Conservation (phyloP, 2,113 vertebrate genomes). For the Channa maculata region DNA sequence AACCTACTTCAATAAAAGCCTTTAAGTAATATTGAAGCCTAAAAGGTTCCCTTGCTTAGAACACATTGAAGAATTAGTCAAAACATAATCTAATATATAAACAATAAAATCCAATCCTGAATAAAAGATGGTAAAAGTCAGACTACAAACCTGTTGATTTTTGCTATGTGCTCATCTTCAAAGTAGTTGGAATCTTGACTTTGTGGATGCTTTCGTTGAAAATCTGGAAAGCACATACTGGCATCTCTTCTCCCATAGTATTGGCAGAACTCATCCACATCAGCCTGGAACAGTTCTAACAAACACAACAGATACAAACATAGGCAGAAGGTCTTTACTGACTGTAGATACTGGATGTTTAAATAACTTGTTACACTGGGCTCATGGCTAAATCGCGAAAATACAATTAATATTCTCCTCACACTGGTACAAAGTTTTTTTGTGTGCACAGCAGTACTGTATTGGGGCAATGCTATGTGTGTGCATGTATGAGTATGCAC, state of each 20-base stretch:
- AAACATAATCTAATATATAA: conserved; percentile 30
- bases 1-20: conserved; percentile 16
- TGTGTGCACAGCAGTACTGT: no score
- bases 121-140: conserved; percentile 80
- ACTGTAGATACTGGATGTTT: conserved; percentile 22
- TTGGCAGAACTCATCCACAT: conserved; percentile 98
- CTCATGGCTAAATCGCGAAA: neutral
- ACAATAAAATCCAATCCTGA: conserved; percentile 56
- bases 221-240: conserved; percentile 97
- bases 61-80: conserved; percentile 25
- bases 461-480: neutral
- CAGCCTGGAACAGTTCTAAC: conserved; percentile 95
- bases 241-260: conserved; percentile 92
- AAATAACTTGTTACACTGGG: conserved; percentile 17
- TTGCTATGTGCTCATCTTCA: conserved; percentile 94
- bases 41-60: conserved; percentile 22
- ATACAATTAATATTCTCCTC: neutral
- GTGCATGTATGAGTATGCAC: neutral
- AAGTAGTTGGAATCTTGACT: conserved; percentile 96
- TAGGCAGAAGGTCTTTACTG: conserved; percentile 70
- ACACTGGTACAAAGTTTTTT: no score
- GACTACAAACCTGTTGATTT: conserved; percentile 94
- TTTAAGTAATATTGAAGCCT: conserved; percentile 9
- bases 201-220: conserved; percentile 93
- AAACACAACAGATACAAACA: conserved; percentile 80